Percentiles rank a stretch among this genome's conserved stretches.
Evolutionary conservation across 2,797 vertebrate species (phyloP).

Genomic region (Cossypha dichroa): DNA sequence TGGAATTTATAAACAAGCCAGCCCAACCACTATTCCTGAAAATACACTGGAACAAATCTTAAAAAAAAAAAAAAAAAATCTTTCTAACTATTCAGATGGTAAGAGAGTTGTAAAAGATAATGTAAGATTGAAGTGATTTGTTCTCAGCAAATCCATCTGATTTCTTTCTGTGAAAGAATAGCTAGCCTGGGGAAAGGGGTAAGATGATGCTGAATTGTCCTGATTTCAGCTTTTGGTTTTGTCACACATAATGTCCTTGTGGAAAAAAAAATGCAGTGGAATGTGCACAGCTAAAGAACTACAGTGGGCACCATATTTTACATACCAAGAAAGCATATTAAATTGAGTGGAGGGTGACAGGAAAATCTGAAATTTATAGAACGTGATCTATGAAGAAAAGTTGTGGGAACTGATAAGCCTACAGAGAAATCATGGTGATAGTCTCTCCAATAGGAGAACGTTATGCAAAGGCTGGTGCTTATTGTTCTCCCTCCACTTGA

Average conservation of each 20-base stretch:
- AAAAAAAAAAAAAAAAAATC: not conserved
- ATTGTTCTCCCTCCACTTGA: conserved; percentile 56
- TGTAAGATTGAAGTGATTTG: not conserved
- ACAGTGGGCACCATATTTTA: not conserved
- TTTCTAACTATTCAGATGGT: not conserved
- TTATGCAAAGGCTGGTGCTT: conserved; percentile 45
- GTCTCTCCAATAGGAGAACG: conserved; percentile 24
- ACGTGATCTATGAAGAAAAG: conserved; percentile 20
- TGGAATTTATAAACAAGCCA: not conserved
- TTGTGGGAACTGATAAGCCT: conserved; percentile 53
- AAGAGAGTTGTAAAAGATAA: not conserved
- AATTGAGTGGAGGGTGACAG: conserved; percentile 2
- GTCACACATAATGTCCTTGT: not conserved
- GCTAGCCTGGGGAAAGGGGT: not conserved
- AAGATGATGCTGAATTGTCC: not conserved
- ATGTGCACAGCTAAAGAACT: not conserved
- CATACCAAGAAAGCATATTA: not conserved
- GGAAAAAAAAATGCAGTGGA: not conserved
- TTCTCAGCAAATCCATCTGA: not conserved
- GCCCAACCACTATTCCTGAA: not conserved
- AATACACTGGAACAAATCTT: not conserved
- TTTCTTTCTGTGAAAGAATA: not conserved
- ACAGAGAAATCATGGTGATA: conserved; percentile 33
- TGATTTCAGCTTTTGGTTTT: conserved; percentile 7
- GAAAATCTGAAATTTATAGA: conserved; percentile 3